Conservation (phyloP, 1,140 invertebrate genomes). For the Anoplophora glabripennis region DNA sequence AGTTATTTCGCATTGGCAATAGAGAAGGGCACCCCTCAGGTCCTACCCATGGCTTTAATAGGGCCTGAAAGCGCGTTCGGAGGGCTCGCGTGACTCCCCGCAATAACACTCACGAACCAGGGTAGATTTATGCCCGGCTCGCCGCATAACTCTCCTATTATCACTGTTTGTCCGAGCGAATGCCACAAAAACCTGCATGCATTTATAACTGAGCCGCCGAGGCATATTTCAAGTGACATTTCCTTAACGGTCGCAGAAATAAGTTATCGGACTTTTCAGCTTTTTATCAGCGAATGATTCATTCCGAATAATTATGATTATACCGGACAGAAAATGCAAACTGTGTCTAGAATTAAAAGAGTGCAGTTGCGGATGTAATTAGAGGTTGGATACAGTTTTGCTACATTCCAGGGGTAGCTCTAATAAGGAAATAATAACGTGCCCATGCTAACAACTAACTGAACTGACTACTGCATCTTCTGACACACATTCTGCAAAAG, state of each 20-base stretch:
- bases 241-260: background rate
- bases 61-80: background rate
- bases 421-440: too few species aligned
- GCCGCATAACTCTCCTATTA: slow-evolving; percentile 27
- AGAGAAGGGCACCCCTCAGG: background rate
- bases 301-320: too few species aligned
- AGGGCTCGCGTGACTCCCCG: slow-evolving; percentile 17
- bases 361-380: too few species aligned
- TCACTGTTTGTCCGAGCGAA: slow-evolving; percentile 25
- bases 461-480: too few species aligned
- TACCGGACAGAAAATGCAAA: too few species aligned
- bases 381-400: too few species aligned
- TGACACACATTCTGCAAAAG: too few species aligned
- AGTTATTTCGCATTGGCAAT: too few species aligned
- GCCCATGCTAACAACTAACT: too few species aligned
- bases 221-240: slow-evolving; percentile 16
- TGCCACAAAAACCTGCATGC: slow-evolving; percentile 21
- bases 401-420: too few species aligned
- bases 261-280: background rate
- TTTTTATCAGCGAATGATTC: too few species aligned
- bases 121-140: slow-evolving; percentile 21
- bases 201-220: slow-evolving; percentile 18
- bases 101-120: slow-evolving; percentile 23
- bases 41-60: background rate
- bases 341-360: too few species aligned